Evolutionary conservation across 1,140 invertebrate genomes (phyloP).

Genomic region (Periplaneta americana): DNA sequence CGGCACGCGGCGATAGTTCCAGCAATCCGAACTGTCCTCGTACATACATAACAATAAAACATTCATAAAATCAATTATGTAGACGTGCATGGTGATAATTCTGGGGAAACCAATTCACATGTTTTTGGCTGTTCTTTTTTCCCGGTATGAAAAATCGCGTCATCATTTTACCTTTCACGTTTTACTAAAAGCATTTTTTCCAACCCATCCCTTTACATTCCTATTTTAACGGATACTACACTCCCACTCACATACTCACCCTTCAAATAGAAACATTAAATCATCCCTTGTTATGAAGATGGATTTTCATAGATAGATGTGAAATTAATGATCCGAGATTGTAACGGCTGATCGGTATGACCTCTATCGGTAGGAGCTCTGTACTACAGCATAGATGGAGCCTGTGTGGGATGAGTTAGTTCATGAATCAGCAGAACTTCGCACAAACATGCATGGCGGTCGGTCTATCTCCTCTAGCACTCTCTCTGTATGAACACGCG

Average conservation of each 20-base stretch:
- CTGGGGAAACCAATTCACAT: not conserved
- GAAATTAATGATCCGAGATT: not conserved
- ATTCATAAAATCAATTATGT: not conserved
- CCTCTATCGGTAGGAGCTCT: not conserved
- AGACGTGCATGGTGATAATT: not conserved
- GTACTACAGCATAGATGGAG: not conserved
- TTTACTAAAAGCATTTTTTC: not conserved
- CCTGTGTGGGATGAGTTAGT: not conserved
- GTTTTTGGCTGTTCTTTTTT: not conserved
- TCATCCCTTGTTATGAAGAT: not conserved
- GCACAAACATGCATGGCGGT: not conserved
- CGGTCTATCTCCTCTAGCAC: too few relatives aligned
- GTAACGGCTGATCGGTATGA: not conserved
- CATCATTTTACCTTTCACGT: not conserved
- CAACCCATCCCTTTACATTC: not conserved
- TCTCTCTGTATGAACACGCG: not conserved
- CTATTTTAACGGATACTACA: not conserved
- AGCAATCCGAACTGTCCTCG: too few relatives aligned
- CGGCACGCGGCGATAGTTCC: too few relatives aligned
- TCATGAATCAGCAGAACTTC: not conserved
- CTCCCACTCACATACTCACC: too few relatives aligned
- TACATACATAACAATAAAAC: not conserved
- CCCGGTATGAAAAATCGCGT: not conserved
- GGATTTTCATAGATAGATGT: not conserved
- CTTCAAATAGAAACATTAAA: not conserved